A percentile compares a stretch with the other conserved stretches of the same genome.
These are phyloP conservation scores for Coregonus ussuriensis DNA, from an alignment of 2,797 vertebrate genomes.

Conservation along the genomic window DNA sequence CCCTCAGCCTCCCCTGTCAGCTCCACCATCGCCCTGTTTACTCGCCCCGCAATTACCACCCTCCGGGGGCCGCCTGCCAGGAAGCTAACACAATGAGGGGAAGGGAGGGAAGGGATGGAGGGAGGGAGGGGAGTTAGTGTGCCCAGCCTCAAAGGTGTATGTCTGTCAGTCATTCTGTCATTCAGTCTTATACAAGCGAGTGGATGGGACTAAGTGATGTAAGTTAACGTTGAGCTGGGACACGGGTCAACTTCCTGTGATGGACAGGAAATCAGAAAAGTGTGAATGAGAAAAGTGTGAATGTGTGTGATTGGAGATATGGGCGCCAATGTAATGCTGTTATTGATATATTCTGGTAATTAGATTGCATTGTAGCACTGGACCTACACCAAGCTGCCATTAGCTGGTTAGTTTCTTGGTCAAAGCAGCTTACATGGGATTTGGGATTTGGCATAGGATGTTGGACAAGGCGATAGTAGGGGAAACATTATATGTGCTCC, in stretches of 20 bases:
- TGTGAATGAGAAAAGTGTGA: too few relatives aligned
- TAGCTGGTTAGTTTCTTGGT: background rate
- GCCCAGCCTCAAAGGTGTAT: background rate
- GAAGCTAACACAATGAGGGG: conserved; percentile 9
- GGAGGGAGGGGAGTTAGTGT: conserved; percentile 43
- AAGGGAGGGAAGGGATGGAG: conserved; percentile 18
- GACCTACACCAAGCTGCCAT: background rate
- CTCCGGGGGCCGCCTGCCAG: conserved; percentile 40
- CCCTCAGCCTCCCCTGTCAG: conserved; percentile 69
- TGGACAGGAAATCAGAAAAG: too few relatives aligned
- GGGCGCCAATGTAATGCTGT: too few relatives aligned
- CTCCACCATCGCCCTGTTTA: conserved; percentile 69
- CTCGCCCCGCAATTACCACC: conserved; percentile 71
- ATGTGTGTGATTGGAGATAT: too few relatives aligned
- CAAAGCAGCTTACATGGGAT: background rate
- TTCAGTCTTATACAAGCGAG: too few relatives aligned
- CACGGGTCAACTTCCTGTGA: too few relatives aligned
- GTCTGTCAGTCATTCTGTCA: background rate
- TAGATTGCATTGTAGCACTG: too few relatives aligned
- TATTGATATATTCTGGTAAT: too few relatives aligned
- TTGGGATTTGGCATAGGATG: background rate
- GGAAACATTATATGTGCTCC: background rate
- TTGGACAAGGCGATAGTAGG: background rate
- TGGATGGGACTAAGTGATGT: too few relatives aligned
- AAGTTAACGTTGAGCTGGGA: too few relatives aligned